Base-by-base conservation (phyloP, 2,888 invertebrate genomes). In the Rhamnusium bicolor region DNA sequence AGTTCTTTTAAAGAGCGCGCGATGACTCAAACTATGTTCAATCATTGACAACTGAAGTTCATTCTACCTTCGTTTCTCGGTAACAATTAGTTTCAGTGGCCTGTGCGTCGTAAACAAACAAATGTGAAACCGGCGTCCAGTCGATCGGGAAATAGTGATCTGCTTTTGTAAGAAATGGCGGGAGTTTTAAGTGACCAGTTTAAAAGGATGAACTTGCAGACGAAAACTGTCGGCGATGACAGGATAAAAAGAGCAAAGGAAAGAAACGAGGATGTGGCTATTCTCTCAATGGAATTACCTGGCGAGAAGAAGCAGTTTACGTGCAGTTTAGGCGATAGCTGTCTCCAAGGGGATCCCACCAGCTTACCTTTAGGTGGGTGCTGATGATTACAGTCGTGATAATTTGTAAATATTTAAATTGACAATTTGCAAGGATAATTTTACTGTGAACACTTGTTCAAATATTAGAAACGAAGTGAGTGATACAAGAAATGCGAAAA, bases 191-290 rank as follows among this genome's bases (percentile, higher is more conserved):
- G 94, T 89, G 94, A 94, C 83, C 93, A 95, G 86, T 91, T 96
- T 86, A 94, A 94, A 88, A 90, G 92, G 80, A 88, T 94, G 76
- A 88, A 93, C 87, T 90, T 95, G 86, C 92, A 92, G 79, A 93
- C 93, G 62, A 95, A 94, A 90, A 95, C 93, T 46, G 93, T 94
- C 65, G 95, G 95, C n/a, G 94, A 94, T 84, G 95, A 95, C 14
- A 90, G 95, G 86, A 95, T 95, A 84, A 91, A 92, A 81, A 91
- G 92, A 85, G 95, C 95, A 75, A 92, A 93, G 89, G 94, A 95
- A 83, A 93, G 93, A 86, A 95, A 95, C 88, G 96, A 96, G 89
- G 96, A 96, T 89, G 93, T 96, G 74, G 96, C 96, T 67, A 93
- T 96, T 82, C 89, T 96, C 82, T 95, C 95, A 79, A 95, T 95